Evolutionary conservation across 2,113 vertebrate species (phyloP), one percentile per base, ranked within the genome.

Genomic region (Oceanodroma tethys): DNA sequence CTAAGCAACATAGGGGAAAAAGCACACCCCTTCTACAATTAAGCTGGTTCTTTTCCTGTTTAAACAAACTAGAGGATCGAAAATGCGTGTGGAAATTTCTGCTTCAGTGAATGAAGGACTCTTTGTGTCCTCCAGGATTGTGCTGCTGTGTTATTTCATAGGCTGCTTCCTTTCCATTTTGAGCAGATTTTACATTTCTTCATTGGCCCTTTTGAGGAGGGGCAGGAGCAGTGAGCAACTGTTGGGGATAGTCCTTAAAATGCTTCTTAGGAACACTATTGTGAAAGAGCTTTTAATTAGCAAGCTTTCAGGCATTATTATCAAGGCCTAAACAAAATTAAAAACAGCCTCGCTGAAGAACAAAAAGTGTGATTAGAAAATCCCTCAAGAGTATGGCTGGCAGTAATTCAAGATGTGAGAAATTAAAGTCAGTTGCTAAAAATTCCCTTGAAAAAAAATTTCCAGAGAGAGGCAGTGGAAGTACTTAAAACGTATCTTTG

Each of bases 311-410:
- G 93, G 91, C 96, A 97, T 94, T 94, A 89, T 97, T 98, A 97
- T 98, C 94, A 96, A 97, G 96, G 95, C 81, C 90, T 88, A 96
- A 95, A 93, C 78, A 94, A 97, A 98, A 98, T 98, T 95, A 97
- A 98, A 98, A 97, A n/a, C 98, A 98, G 97, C 84, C 92, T 97
- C 55, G 27, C 87, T 92, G 67, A 95, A 97, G 95, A 97, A 95
- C 68, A 89, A 90, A 86, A 97, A 97, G 94, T 95, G 95, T 98
- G 95, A 97, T 97, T 97, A 98, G 96, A 76, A 96, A 97, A 95
- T 88, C 97, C 86, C 93, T 88, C 71, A 66, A 96, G 95, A 96
- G 48, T 76, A 83, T 16, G 73, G 58, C 90, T 98, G 97, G 98
- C 98, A 96, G 84, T 40, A 82, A 89, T 86, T 96, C 97, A 97